Conservation (phyloP, 2,797 vertebrate genomes). For the Danio tinwini region DNA sequence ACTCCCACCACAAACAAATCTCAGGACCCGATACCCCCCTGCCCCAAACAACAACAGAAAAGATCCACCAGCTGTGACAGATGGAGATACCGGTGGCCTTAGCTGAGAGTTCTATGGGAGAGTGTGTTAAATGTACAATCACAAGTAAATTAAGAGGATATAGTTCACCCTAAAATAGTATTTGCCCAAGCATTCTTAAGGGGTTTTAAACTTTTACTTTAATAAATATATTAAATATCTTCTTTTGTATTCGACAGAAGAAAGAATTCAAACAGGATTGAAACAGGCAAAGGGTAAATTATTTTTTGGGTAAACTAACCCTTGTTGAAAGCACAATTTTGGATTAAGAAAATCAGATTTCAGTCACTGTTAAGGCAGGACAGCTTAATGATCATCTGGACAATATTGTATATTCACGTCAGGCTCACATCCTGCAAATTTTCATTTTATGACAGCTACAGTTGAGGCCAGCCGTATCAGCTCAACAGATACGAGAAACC, state of each 20-base stretch:
- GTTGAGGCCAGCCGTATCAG: constrained; percentile 60
- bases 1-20: constrained; percentile 79
- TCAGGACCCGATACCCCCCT: constrained; percentile 64
- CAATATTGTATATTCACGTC: constrained; percentile 79
- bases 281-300: not conserved
- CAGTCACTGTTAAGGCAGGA: not conserved
- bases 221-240: too few species aligned
- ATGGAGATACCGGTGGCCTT: constrained; percentile 54
- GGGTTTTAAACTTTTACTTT: too few species aligned
- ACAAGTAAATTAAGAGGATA: not conserved
- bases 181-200: too few species aligned
- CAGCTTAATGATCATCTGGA: constrained; percentile 73
- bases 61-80: constrained; percentile 67
- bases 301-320: not conserved
- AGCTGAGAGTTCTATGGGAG: not conserved
- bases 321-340: not conserved
- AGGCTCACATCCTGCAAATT: constrained; percentile 75
- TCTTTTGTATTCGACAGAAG: too few species aligned
- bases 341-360: constrained; percentile 5
- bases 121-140: not conserved
- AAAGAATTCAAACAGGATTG: not conserved
- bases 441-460: constrained; percentile 69
- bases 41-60: constrained; percentile 61
- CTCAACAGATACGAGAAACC: constrained; percentile 57
- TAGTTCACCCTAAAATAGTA: too few species aligned